These are phyloP conservation scores for Tokudaia tokunoshimensis DNA, from an alignment of 2,797 vertebrate species.

Conservation along the genomic window DNA sequence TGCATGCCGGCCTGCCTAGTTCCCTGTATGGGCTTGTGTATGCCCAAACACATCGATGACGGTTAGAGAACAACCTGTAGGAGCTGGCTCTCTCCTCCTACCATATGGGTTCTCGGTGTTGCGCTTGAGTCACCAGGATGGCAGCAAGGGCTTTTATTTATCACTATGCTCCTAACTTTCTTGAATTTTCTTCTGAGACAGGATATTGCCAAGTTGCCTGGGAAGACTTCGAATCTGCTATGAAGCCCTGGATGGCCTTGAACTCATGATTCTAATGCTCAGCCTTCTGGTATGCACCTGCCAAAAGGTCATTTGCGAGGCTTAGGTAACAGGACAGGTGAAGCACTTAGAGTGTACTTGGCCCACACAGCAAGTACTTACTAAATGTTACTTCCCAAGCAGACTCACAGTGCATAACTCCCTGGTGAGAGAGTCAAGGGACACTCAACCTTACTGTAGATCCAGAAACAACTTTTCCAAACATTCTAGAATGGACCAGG, in stretches of 20 bases:
- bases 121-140: not conserved
- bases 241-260: not conserved
- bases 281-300: not conserved
- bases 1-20: not conserved
- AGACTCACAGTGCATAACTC: not conserved
- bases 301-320: not conserved
- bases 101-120: not conserved
- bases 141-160: not conserved
- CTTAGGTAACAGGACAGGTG: not conserved
- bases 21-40: not conserved
- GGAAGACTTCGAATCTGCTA: not conserved
- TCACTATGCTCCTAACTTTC: not conserved
- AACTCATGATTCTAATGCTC: not conserved
- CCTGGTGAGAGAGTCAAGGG: not conserved
- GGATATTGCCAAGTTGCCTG: not conserved
- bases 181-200: not conserved
- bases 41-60: not conserved
- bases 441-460: not conserved
- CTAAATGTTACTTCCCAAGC: not conserved
- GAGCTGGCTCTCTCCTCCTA: not conserved
- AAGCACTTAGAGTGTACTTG: not conserved
- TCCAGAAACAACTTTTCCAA: constrained; percentile 1
- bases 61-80: not conserved
- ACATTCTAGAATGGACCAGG: not conserved
- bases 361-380: not conserved